These are phyloP conservation scores for Limenitis camilla DNA, from an alignment of 2,888 invertebrate species.

Conservation along the genomic window DNA sequence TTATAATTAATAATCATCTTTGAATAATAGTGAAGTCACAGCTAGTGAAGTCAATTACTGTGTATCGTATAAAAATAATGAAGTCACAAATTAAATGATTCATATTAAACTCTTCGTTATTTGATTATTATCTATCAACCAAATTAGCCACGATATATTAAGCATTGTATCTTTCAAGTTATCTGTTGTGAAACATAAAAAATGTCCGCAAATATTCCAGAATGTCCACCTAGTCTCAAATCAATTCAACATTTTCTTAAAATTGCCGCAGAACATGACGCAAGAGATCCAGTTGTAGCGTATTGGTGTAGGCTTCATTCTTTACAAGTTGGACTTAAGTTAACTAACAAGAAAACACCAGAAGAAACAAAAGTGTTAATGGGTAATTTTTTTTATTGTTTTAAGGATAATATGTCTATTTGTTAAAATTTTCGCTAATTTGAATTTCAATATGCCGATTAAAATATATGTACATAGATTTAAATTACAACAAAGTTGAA, in stretches of 20 bases:
- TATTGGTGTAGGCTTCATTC: slow-evolving; percentile 97
- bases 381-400: slow-evolving; percentile 43
- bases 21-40: no score
- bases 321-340: slow-evolving; percentile 88
- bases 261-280: slow-evolving; percentile 92
- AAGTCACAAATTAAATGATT: no score
- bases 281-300: slow-evolving; percentile 89
- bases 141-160: not conserved
- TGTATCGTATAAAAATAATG: no score
- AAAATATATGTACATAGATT: no score
- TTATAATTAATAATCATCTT: no score
- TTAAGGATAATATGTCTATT: not conserved
- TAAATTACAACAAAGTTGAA: no score
- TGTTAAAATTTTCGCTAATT: not conserved
- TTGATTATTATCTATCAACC: no score
- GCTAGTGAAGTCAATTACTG: no score
- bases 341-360: slow-evolving; percentile 82
- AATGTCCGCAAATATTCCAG: slow-evolving; percentile 67
- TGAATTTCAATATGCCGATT: not conserved
- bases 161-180: not conserved
- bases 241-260: slow-evolving; percentile 93
- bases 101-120: no score
- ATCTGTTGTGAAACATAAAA: not conserved
- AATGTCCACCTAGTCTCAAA: slow-evolving; percentile 85
- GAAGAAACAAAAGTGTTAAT: slow-evolving; percentile 89